phyloP scores from a whole-genome alignment of 2,888 invertebrate genomes.

The Callosobruchus maculatus region DNA sequence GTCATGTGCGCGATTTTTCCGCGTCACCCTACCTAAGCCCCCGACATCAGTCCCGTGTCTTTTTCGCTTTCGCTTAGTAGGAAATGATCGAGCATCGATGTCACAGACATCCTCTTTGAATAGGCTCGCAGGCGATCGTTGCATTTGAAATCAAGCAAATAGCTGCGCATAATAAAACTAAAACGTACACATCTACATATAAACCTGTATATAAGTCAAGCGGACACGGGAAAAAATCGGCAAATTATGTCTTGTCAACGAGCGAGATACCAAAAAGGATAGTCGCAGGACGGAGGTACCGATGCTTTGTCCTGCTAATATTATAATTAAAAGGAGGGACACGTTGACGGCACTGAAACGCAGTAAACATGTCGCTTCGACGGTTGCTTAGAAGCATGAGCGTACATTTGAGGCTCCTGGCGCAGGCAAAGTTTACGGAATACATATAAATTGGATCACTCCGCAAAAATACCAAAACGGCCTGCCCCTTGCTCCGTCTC shows the following conservation, averaged over 20 bases:
- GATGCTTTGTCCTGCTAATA: slow-evolving; percentile 34
- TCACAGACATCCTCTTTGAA: not conserved
- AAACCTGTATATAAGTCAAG: slow-evolving; percentile 38
- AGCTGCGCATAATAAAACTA: slow-evolving; percentile 27
- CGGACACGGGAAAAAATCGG: slow-evolving; percentile 27
- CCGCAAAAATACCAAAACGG: too few species aligned
- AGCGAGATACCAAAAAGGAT: slow-evolving; percentile 29
- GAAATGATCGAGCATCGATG: not conserved
- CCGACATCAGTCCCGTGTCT: not conserved
- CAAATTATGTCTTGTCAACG: slow-evolving; percentile 40
- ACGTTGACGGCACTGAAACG: slow-evolving; percentile 38
- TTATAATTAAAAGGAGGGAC: slow-evolving; percentile 43
- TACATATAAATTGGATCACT: too few species aligned
- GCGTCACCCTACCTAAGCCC: not conserved
- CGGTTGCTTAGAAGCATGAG: not conserved
- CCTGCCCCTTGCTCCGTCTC: too few species aligned
- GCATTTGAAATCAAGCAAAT: slow-evolving; percentile 17
- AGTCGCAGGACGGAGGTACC: slow-evolving; percentile 14
- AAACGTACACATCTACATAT: slow-evolving; percentile 31
- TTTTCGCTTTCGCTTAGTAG: not conserved
- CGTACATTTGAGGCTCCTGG: not conserved
- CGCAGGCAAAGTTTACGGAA: too few species aligned
- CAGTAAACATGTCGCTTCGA: slow-evolving; percentile 24
- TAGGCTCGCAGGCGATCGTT: not conserved
- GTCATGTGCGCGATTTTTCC: not conserved